Conservation (phyloP, 2,797 vertebrate genomes). For the Brotula barbata region DNA sequence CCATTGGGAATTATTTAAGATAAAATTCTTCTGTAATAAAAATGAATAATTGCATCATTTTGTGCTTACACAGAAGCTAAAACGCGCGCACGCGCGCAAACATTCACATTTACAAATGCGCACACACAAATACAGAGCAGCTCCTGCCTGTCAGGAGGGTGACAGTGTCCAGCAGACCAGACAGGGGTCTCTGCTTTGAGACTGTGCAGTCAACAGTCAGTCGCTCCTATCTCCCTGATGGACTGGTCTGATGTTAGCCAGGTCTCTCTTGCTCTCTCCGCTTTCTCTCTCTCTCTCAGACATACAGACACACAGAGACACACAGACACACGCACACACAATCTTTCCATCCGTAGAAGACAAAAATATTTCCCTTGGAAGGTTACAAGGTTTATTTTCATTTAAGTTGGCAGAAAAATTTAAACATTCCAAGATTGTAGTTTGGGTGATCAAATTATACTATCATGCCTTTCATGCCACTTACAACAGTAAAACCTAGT, state of each 20-base stretch:
- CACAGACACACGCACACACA: constrained; percentile 27
- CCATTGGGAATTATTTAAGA: constrained; percentile 1
- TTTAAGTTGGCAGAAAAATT: background rate
- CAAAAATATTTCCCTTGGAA: background rate
- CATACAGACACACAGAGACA: constrained; percentile 26
- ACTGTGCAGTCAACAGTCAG: constrained; percentile 65
- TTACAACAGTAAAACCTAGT: no score
- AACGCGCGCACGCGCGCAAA: constrained; percentile 21
- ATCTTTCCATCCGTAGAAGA: constrained; percentile 3
- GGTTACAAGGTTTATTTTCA: no score
- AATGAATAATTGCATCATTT: no score
- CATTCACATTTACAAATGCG: constrained; percentile 19
- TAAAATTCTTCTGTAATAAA: constrained; percentile 15
- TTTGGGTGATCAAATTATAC: background rate
- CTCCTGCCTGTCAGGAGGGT: constrained; percentile 67
- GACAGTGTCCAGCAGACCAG: constrained; percentile 74
- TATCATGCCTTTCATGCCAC: no score
- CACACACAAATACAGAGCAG: constrained; percentile 37
- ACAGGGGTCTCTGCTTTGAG: constrained; percentile 67
- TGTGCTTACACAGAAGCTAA: no score
- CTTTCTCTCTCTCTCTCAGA: constrained; percentile 25
- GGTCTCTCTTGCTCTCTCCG: constrained; percentile 53
- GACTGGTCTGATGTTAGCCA: constrained; percentile 69
- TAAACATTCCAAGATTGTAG: background rate
- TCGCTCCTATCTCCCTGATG: constrained; percentile 70